Conservation (phyloP, 2,113 vertebrate species). For the Nasalis larvatus region DNA sequence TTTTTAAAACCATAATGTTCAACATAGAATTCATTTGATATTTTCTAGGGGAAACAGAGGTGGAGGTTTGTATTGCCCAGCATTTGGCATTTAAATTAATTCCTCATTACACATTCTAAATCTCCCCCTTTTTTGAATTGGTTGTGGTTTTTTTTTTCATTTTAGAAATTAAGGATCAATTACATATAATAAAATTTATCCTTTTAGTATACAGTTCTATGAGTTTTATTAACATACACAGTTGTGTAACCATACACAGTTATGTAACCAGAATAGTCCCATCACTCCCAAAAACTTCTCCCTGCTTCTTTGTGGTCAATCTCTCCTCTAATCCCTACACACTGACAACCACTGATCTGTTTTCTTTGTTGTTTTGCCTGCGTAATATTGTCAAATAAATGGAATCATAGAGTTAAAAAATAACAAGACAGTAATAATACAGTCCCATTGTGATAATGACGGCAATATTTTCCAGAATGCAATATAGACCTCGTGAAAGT, state of each 20-base stretch:
- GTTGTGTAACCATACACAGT: not conserved
- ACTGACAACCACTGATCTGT: not conserved
- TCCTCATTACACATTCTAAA: not conserved
- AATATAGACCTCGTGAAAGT: not conserved
- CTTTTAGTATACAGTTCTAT: not conserved
- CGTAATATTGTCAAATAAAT: not conserved
- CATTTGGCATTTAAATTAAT: not conserved
- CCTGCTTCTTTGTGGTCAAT: not conserved
- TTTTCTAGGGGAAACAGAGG: not conserved
- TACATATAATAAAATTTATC: not conserved
- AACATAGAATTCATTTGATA: not conserved
- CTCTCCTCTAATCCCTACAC: too few relatives aligned
- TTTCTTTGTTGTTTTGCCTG: not conserved
- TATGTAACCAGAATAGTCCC: not conserved
- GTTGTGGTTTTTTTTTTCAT: not conserved
- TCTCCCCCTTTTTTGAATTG: not conserved
- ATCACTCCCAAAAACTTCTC: not conserved
- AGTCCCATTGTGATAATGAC: not conserved
- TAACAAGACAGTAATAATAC: too few relatives aligned
- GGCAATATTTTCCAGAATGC: not conserved
- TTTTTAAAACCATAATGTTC: not conserved
- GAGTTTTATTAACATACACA: not conserved
- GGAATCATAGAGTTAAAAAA: not conserved
- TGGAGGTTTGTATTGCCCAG: not conserved
- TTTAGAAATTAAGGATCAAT: not conserved